Evolutionary conservation across 1,140 invertebrate genomes (phyloP).

Genomic region (Centruroides vittatus): DNA sequence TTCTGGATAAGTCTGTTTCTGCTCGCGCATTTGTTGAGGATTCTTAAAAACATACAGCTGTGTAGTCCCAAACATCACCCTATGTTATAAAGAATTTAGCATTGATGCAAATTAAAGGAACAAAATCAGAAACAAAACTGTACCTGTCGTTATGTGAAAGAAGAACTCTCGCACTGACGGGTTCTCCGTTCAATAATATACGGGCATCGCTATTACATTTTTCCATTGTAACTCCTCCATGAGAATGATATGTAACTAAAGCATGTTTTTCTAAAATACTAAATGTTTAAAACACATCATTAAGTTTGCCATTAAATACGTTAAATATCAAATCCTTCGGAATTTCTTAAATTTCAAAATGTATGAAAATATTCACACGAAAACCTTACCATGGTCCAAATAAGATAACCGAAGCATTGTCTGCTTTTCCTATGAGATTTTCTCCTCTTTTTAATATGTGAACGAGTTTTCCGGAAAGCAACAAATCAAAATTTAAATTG

Average conservation of each 20-base stretch:
- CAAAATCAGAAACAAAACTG: too few species aligned
- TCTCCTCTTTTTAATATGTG: conserved; percentile 37
- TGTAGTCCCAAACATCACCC: conserved; percentile 39
- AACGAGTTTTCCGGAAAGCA: conserved; percentile 40
- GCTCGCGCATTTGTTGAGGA: conserved; percentile 27
- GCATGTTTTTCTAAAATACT: conserved; percentile 42
- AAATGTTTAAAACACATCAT: background rate
- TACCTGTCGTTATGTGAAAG: conserved; percentile 43
- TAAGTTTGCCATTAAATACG: too few species aligned
- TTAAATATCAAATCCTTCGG: too few species aligned
- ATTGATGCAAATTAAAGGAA: too few species aligned
- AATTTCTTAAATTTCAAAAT: too few species aligned
- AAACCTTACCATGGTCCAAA: conserved; percentile 36
- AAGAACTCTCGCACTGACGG: conserved; percentile 28
- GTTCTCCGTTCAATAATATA: conserved; percentile 39
- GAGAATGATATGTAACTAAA: conserved; percentile 28
- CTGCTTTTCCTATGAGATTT: conserved; percentile 35
- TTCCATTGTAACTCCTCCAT: conserved; percentile 34
- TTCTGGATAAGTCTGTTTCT: conserved; percentile 28
- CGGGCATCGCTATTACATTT: conserved; percentile 32
- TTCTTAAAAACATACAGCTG: conserved; percentile 42
- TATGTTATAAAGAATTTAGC: conserved; percentile 8
- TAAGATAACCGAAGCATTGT: conserved; percentile 32
- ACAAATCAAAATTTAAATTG: conserved; percentile 45
- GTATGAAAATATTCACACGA: too few species aligned